Evolutionary conservation across 2,888 invertebrate genomes (phyloP).

Genomic region (Temnothorax rugatulus): DNA sequence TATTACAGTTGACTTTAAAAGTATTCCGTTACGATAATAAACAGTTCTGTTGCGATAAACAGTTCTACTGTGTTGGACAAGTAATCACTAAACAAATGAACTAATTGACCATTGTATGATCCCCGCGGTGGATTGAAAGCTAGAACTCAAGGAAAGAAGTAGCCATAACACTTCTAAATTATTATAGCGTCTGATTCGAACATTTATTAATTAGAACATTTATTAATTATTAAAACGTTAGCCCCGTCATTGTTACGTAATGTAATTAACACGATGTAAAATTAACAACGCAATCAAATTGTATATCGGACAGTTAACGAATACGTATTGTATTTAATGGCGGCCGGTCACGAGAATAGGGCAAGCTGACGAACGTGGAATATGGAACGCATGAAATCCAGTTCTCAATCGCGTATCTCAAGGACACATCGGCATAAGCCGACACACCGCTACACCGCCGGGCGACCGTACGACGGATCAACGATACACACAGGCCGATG

Average conservation of each 20-base stretch:
- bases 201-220: neutral
- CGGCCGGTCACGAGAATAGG: conserved; percentile 14
- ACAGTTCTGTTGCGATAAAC: conserved; percentile 6
- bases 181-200: neutral
- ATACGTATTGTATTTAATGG: conserved; percentile 3
- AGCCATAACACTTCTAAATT: neutral
- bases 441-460: neutral
- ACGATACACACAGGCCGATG: conserved; percentile 51
- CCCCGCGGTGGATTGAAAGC: neutral
- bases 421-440: conserved; percentile 59
- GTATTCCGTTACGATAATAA: conserved; percentile 3
- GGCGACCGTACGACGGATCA: neutral
- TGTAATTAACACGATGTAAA: neutral
- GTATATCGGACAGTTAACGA: neutral
- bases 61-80: neutral
- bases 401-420: conserved; percentile 51
- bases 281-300: neutral
- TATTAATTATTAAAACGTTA: neutral
- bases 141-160: neutral
- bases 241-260: neutral
- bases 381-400: conserved; percentile 55
- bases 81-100: neutral
- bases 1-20: neutral
- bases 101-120: neutral
- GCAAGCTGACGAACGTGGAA: conserved; percentile 14